phyloP scores from a whole-genome alignment of 2,888 invertebrate species.

The Esperia sulphurella region DNA sequence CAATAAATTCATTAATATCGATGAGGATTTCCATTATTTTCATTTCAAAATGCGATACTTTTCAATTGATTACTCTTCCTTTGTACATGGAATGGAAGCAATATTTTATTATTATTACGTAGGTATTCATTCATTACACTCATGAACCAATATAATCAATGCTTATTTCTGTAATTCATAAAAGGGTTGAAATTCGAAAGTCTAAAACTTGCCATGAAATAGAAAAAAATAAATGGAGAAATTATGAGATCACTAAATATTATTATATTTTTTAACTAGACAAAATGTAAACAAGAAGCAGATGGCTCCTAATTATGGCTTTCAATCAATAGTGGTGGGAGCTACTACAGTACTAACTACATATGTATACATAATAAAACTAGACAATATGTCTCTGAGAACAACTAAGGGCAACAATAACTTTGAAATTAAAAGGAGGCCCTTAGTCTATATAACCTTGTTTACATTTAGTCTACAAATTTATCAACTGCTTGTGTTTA shows the following conservation, averaged over 20 bases:
- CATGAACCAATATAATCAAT: neutral
- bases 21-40: neutral
- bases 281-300: conserved; percentile 68
- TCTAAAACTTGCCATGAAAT: conserved; percentile 26
- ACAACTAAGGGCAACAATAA: conserved; percentile 11
- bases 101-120: conserved; percentile 1
- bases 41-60: neutral
- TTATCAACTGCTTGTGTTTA: conserved; percentile 37
- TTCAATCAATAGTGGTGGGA: conserved; percentile 38
- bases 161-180: conserved; percentile 17
- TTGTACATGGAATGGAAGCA: conserved; percentile 1
- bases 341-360: conserved; percentile 18
- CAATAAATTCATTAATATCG: neutral
- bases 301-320: conserved; percentile 43
- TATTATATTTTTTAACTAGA: conserved; percentile 34
- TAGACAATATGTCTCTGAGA: conserved; percentile 5
- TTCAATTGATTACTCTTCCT: neutral
- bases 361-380: conserved; percentile 16
- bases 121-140: neutral
- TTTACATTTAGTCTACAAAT: conserved; percentile 62
- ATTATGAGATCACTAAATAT: conserved; percentile 69
- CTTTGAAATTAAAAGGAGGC: neutral
- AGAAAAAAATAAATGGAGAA: conserved; percentile 52
- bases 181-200: conserved; percentile 16
- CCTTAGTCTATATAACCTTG: conserved; percentile 36